Base-by-base conservation (phyloP, 2,888 invertebrate species). In the Blomia tropicalis region DNA sequence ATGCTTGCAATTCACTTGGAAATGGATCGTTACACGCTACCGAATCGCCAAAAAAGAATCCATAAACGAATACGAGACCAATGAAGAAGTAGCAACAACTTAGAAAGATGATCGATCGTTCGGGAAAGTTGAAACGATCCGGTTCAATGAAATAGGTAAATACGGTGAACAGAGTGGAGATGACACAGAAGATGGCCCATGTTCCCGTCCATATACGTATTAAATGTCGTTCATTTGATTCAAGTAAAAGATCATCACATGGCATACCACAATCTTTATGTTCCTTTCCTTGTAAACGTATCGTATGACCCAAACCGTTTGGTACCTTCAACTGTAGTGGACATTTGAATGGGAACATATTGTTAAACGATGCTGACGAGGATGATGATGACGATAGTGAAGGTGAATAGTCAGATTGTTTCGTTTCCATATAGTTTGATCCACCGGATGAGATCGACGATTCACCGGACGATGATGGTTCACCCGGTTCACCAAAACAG, bases 71-170 rank as follows among this genome's bases (percentile, higher is more conserved):
- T 53, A 89, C 88, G 67, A 88, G 78, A 22, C 93, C 89, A 47
- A 95, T 88, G 81, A 93, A 86, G 70, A 93, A 79, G 74, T 95
- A 95, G 75, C 96, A 96, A 4, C 92, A 84, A 22, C 95, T 91
- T 63, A 98, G 77, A 75, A 93, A 96, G 70, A 96, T 92, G 65
- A 98, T 93, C 1, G 96, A 93, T 68, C 95, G 80, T 75, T 98
- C 96, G 14, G 98, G 96, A 76, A 96, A 98, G 47, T 90, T 83
- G 75, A 98, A 98, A 70, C 96, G 80, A 70, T 88, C 85, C 64
- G 89, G 88, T 74, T 96, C 95, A 68, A 96, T 87, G 66, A 91
- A 79, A 73, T 92, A 95, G 7, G 96, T 96, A 43, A 77, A 68
- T 3, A 78, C 74, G 1, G 78, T 77, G 75, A 96, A 93, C 63